These are phyloP conservation scores for Idaea aversata DNA, from an alignment of 2,888 invertebrate genomes.

Conservation along the genomic window DNA sequence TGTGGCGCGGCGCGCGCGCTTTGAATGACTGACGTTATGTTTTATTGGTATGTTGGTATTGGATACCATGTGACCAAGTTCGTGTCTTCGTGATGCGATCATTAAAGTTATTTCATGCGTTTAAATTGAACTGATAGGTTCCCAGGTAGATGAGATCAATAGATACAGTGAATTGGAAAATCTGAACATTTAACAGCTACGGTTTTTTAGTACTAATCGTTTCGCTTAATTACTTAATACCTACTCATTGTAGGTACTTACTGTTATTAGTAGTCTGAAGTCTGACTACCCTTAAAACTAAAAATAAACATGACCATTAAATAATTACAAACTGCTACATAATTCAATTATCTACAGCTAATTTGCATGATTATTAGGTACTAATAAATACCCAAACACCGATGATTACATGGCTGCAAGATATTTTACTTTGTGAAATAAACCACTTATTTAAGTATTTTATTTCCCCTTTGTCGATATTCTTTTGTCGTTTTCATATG, in stretches of 20 bases:
- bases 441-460: too few relatives aligned
- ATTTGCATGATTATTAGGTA: neutral
- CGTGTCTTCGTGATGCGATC: constrained; percentile 59
- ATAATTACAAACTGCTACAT: neutral
- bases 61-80: constrained; percentile 65
- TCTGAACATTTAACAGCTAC: too few relatives aligned
- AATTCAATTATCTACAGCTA: constrained; percentile 9
- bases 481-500: too few relatives aligned
- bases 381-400: neutral
- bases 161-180: too few relatives aligned
- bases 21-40: constrained; percentile 51
- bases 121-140: constrained; percentile 17
- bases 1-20: constrained; percentile 63
- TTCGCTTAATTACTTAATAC: neutral
- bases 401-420: neutral
- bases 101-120: constrained; percentile 42
- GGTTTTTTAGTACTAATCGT: too few relatives aligned
- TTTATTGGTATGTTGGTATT: constrained; percentile 62
- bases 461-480: too few relatives aligned
- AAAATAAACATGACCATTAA: neutral
- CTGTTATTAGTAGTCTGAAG: too few relatives aligned
- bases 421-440: neutral
- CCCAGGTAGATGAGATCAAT: neutral
- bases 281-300: neutral
- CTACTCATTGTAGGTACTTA: neutral